phyloP scores from a whole-genome alignment of 2,113 vertebrate genomes.

The Rhodinocichla rosea region DNA sequence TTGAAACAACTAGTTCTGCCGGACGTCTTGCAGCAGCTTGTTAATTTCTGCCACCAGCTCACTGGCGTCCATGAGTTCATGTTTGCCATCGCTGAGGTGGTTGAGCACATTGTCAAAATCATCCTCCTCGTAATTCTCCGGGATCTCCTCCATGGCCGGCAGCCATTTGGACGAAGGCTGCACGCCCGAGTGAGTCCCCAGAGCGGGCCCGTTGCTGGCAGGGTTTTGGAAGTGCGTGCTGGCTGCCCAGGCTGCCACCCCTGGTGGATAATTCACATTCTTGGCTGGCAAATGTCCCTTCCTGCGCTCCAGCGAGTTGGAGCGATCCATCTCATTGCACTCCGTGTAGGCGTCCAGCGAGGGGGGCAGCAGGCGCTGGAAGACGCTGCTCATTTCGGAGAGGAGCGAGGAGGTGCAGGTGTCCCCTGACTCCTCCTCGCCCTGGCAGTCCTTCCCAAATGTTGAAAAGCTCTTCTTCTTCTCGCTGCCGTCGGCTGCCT shows the following conservation, averaged over 20 bases:
- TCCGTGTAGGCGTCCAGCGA: conserved; percentile 84
- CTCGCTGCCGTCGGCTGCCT: conserved; percentile 69
- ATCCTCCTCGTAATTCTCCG: conserved; percentile 96
- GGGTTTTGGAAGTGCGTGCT: conserved; percentile 96
- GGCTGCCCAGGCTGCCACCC: conserved; percentile 94
- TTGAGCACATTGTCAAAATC: conserved; percentile 94
- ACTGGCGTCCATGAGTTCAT: conserved; percentile 95
- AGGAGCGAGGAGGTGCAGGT: conserved; percentile 85
- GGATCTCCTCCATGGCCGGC: conserved; percentile 98
- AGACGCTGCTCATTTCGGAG: conserved; percentile 95
- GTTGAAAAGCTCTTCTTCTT: conserved; percentile 96
- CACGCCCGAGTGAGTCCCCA: conserved; percentile 79
- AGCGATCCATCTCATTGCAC: conserved; percentile 77
- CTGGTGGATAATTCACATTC: conserved; percentile 84
- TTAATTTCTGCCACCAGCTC: conserved; percentile 98
- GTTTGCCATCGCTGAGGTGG: conserved; percentile 92
- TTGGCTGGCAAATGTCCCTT: conserved; percentile 86
- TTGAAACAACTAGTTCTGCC: conserved; percentile 83
- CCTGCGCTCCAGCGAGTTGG: conserved; percentile 85
- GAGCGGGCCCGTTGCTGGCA: conserved; percentile 72
- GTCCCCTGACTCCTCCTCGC: conserved; percentile 57
- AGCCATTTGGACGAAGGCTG: conserved; percentile 93
- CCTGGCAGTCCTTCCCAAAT: conserved; percentile 87
- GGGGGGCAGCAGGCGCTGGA: conserved; percentile 91
- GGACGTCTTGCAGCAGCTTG: conserved; percentile 94